Conservation (phyloP, 2,888 invertebrate species). For the Hypena proboscidalis region DNA sequence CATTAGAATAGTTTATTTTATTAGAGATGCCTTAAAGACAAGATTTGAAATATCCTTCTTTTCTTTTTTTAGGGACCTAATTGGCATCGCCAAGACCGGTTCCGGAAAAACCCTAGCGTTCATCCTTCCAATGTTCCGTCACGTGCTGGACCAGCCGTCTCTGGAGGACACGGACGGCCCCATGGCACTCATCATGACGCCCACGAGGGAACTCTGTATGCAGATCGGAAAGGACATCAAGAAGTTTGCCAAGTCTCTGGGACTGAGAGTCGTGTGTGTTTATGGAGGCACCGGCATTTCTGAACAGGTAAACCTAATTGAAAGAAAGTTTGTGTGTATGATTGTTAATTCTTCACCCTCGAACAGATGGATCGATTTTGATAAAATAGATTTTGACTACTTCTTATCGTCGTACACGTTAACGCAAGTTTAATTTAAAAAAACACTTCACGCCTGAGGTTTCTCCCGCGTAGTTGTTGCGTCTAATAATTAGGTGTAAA, state of each 20-base stretch:
- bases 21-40: no score
- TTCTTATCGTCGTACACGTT: no score
- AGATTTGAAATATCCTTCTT: no score
- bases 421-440: no score
- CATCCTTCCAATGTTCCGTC: constrained; percentile 98
- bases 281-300: constrained; percentile 99
- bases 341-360: no score
- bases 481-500: no score
- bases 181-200: constrained; percentile 98
- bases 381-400: no score
- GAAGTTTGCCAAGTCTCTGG: constrained; percentile 95
- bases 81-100: constrained; percentile 99
- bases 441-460: no score
- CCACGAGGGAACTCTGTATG: constrained; percentile 99
- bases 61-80: constrained; percentile 88
- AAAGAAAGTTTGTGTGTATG: no score
- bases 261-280: constrained; percentile 96
- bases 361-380: no score
- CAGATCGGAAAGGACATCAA: constrained; percentile 99
- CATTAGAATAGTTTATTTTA: no score
- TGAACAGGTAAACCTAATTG: constrained; percentile 90
- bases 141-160: constrained; percentile 96
- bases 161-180: constrained; percentile 99
- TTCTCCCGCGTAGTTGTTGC: no score
- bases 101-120: constrained; percentile 99